Base-by-base conservation (phyloP, 2,797 vertebrate genomes). In the Channa striata region DNA sequence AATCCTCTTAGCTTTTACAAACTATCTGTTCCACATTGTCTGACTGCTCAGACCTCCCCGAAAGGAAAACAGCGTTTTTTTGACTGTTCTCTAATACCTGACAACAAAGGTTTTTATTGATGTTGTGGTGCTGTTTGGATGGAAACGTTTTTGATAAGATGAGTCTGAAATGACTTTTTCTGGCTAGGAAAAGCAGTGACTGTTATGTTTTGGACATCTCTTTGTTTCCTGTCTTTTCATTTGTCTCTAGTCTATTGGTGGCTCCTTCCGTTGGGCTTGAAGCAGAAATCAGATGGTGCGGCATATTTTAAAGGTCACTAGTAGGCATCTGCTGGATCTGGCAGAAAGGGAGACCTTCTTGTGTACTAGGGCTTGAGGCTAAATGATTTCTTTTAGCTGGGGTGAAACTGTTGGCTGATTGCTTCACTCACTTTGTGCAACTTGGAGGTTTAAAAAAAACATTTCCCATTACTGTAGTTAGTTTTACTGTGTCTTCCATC, bases 231-330 rank as follows among this genome's bases (percentile, higher is more conserved):
- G 8, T 7, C 10, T 52, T 61, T 79, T 44, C 8, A 42, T 69
- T 68, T 57, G 48, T 62, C 33, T 72, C 20, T 60, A 19, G 33
- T 67, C 33, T 56, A 47, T 37, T 61, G 36, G 25, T 71, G 36
- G 23, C 46, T 80, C 63, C 48, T 62, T 46, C 25, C 30, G 21
- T 66, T 63, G 19, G 59, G 37, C 71, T 83, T 77, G 68, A 89
- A 86, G 77, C 59, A 65, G 51, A 89, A 89, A 81, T 93, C 88
- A 89, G 84, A 90, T 82, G 86, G 85, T 52, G 87, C 87, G 83
- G 81, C 89, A 80, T 89, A 88, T 91, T 92, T 88, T 91, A 93
- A 93, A 93, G 92, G 92, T 91, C 92, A 92, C 62, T 74, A 77
- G 79, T 74, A 72, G 77, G 76, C 83, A 80, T 89, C 79, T 91